Conservation (phyloP, 1,140 invertebrate genomes). For the Papilio aristodemus region DNA sequence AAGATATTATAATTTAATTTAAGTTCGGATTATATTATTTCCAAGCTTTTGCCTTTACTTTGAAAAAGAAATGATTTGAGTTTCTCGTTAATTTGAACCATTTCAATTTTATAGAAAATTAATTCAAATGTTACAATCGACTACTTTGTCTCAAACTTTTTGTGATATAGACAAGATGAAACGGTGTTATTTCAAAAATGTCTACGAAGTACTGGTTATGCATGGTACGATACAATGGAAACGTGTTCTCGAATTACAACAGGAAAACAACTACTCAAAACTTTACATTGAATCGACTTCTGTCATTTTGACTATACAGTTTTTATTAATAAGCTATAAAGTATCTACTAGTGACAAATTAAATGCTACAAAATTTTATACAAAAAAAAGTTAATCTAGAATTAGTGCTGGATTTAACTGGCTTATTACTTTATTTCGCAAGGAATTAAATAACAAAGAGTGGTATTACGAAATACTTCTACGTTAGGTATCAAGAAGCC, state of each 20-base stretch:
- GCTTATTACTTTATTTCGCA: background rate
- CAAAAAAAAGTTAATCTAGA: background rate
- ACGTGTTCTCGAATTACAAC: background rate
- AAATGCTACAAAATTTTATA: background rate
- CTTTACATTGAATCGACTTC: background rate
- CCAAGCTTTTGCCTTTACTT: no score
- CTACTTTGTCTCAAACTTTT: background rate
- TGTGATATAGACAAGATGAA: background rate
- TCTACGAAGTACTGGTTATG: background rate
- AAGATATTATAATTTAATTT: conserved; percentile 28
- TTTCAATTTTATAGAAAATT: no score
- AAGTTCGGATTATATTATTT: conserved; percentile 25
- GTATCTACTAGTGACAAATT: background rate
- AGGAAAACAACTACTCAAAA: background rate
- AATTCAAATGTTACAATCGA: no score
- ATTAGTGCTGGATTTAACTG: background rate
- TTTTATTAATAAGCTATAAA: background rate
- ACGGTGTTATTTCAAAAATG: background rate
- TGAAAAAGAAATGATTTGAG: no score
- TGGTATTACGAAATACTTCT: background rate
- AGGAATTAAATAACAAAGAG: background rate
- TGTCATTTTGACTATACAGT: background rate
- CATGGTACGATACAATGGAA: background rate
- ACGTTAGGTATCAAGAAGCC: conserved; percentile 12
- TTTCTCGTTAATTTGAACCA: no score